phyloP scores from a whole-genome alignment of 2,113 vertebrate species.

The Sander lucioperca region DNA sequence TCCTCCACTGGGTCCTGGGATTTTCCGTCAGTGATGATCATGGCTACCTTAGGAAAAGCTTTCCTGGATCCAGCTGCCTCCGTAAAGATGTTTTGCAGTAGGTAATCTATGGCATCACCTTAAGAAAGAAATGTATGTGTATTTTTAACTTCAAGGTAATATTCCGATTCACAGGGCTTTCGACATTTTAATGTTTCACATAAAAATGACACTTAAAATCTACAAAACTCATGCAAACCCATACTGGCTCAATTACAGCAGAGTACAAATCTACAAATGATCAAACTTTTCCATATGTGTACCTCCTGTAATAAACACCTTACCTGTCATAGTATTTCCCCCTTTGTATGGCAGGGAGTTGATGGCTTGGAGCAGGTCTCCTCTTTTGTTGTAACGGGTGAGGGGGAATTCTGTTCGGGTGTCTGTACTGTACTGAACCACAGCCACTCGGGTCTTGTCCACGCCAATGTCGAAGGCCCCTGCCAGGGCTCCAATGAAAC shows the following conservation, averaged over 20 bases:
- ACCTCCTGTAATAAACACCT: not conserved
- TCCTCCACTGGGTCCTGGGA: slow-evolving; percentile 97
- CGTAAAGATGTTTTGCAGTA: slow-evolving; percentile 93
- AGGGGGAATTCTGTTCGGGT: slow-evolving; percentile 97
- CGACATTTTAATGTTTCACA: too few relatives aligned
- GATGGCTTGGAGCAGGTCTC: slow-evolving; percentile 93
- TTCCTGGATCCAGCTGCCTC: slow-evolving; percentile 93
- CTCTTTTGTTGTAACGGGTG: slow-evolving; percentile 89
- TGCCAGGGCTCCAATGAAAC: slow-evolving; percentile 92
- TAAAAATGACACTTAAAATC: not conserved
- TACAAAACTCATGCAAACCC: not conserved
- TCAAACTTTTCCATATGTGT: not conserved
- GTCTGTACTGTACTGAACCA: slow-evolving; percentile 98
- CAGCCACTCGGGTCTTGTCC: slow-evolving; percentile 94
- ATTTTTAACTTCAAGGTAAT: not conserved
- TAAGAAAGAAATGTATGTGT: slow-evolving; percentile 47
- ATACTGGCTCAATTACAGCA: not conserved
- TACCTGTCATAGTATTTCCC: slow-evolving; percentile 98
- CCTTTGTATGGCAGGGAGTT: slow-evolving; percentile 97
- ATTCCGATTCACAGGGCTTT: not conserved
- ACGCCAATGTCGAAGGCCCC: slow-evolving; percentile 96
- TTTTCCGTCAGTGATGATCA: slow-evolving; percentile 99
- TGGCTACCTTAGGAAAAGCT: slow-evolving; percentile 95
- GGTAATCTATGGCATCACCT: slow-evolving; percentile 96
- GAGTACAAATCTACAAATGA: not conserved